These are phyloP conservation scores for Neopipo cinnamomea DNA, from an alignment of 2,113 vertebrate genomes.

Conservation along the genomic window DNA sequence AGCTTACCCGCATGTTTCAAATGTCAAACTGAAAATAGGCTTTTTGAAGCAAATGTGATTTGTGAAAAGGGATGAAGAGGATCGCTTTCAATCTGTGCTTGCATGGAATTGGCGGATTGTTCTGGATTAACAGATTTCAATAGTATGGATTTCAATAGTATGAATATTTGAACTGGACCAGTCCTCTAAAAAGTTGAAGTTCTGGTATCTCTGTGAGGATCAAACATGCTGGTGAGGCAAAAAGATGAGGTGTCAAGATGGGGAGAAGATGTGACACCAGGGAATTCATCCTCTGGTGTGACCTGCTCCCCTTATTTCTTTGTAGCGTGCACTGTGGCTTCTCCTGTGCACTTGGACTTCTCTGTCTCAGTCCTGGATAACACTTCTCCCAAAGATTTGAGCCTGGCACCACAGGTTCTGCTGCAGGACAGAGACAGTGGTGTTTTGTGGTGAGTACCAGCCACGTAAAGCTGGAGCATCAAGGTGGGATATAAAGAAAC, in stretches of 20 bases:
- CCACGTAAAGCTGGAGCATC: not conserved
- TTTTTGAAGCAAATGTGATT: not conserved
- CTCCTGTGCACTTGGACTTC: not conserved
- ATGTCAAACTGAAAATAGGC: not conserved
- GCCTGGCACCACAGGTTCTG: not conserved
- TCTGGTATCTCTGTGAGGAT: not conserved
- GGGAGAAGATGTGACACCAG: not conserved
- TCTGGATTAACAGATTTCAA: not conserved
- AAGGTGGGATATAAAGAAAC: not conserved
- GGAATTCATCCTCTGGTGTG: not conserved
- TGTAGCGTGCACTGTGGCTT: not conserved
- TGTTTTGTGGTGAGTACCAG: fast-evolving
- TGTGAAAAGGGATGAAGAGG: not conserved
- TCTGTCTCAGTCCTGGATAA: not conserved
- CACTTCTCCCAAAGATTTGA: fast-evolving
- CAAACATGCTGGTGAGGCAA: not conserved
- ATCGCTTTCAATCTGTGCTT: not conserved
- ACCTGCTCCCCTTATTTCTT: not conserved
- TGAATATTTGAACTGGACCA: not conserved
- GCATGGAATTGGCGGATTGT: not conserved
- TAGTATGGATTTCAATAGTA: not conserved
- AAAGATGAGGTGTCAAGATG: not conserved
- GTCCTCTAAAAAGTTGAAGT: not conserved
- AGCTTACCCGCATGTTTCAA: not conserved
- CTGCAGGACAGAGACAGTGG: not conserved